A percentile compares a stretch with the other conserved stretches of the same genome.
Evolutionary conservation across 2,888 invertebrate genomes (phyloP).

Genomic region (Diaperis boleti): DNA sequence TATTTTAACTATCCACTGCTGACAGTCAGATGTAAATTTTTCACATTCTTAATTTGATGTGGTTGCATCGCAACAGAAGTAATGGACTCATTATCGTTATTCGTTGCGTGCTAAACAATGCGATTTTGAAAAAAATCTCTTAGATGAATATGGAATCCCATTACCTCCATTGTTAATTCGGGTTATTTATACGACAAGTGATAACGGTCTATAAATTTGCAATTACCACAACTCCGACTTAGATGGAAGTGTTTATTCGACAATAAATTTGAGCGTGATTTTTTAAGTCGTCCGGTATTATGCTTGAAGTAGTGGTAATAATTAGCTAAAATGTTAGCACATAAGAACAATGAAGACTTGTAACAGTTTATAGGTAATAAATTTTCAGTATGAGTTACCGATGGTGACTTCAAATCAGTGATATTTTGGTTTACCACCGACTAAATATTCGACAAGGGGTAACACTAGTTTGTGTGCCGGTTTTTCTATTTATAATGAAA

Average conservation of each 20-base stretch:
- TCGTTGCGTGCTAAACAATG: too few species aligned
- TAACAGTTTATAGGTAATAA: conserved; percentile 4
- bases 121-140: too few species aligned
- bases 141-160: too few species aligned
- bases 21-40: conserved; percentile 9
- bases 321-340: not conserved
- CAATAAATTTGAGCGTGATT: conserved; percentile 1
- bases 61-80: not conserved
- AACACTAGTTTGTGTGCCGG: conserved; percentile 2
- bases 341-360: conserved; percentile 1
- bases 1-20: conserved; percentile 9
- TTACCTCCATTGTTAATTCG: too few species aligned
- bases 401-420: not conserved
- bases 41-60: conserved; percentile 3
- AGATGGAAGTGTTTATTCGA: not conserved
- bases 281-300: not conserved
- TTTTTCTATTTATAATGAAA: conserved; percentile 18
- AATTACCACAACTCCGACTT: too few species aligned
- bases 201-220: too few species aligned
- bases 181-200: too few species aligned
- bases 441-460: too few species aligned
- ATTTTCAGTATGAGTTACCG: conserved; percentile 2
- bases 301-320: not conserved
- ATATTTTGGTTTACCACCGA: too few species aligned
- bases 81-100: not conserved